These are phyloP conservation scores for Sinocyclocheilus anshuiensis DNA, from an alignment of 2,113 vertebrate species.

Conservation along the genomic window DNA sequence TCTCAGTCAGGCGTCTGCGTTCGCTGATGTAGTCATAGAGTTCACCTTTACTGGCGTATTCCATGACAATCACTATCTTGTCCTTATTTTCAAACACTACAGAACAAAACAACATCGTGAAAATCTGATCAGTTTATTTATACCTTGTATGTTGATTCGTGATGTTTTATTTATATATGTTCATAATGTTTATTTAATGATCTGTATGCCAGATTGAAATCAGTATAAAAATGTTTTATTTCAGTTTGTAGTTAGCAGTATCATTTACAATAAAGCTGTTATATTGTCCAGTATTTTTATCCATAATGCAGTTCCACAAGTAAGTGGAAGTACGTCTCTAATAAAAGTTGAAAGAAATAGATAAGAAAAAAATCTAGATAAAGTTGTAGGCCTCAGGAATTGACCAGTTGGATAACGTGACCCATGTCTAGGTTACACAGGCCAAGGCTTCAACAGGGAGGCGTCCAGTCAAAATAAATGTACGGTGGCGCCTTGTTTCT, in stretches of 20 bases:
- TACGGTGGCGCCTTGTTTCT: slow-evolving; percentile 19
- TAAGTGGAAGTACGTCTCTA: too few relatives aligned
- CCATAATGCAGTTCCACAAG: not conserved
- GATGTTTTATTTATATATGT: too few relatives aligned
- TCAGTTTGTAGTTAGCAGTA: too few relatives aligned
- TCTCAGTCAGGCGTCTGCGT: slow-evolving; percentile 79
- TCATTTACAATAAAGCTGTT: not conserved
- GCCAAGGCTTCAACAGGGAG: slow-evolving; percentile 27
- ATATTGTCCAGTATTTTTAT: not conserved
- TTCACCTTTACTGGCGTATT: slow-evolving; percentile 80
- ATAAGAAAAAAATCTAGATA: not conserved
- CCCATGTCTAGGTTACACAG: not conserved
- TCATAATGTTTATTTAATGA: too few relatives aligned
- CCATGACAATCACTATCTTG: too few relatives aligned
- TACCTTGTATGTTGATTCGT: too few relatives aligned
- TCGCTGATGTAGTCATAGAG: slow-evolving; percentile 89
- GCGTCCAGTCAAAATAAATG: slow-evolving; percentile 32
- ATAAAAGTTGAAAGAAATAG: not conserved
- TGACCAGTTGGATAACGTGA: not conserved
- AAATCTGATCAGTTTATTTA: too few relatives aligned
- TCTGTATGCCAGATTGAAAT: too few relatives aligned
- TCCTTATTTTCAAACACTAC: too few relatives aligned
- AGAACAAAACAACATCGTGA: too few relatives aligned
- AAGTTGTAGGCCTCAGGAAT: not conserved
- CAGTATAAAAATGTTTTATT: too few relatives aligned